Base-by-base conservation (phyloP, 2,113 vertebrate genomes). In the Scophthalmus maximus region DNA sequence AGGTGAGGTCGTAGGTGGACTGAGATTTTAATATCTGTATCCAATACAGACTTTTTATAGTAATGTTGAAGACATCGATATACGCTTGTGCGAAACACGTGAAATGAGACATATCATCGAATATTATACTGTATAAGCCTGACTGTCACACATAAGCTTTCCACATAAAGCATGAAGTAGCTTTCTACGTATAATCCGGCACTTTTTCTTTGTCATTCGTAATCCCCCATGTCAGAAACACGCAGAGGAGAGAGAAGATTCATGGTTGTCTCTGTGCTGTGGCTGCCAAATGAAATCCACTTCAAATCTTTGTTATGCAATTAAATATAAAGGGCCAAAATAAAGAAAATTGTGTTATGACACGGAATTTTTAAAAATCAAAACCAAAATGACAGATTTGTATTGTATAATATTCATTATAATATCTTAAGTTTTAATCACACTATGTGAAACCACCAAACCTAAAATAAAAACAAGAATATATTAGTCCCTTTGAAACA, bases 161-260 rank as follows among this genome's bases (percentile, higher is more conserved):
- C 23, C 40, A 56, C 25, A 30, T 42, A 6, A 12, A 56, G 38
- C 20, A 40, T 26, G 20, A 40, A 9, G 2, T n/a, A 51, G 23
- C 17, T 20, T 55, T n/a, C 17, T 74, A 12, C 4, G 23, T 30
- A 27, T 14, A 34, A 61, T 53, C 9, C 38, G 30, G 20, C 17
- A 4, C 11, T 68, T 61, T 51, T 58, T 22, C 23, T 36, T 49
- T 42, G 18, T 27, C 67, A 18, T 49, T 57, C 10, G 22, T 68
- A 69, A 81, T 81, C 60, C 57, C 23, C 27, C 4, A 1, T 76
- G 66, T 78, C 72, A 76, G 23, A 40, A 49, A 20, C 61, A 50
- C 58, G 64, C 56, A 30, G 40, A 57, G 68, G 42, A 65, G n/a
- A 53, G 49, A 51, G 10, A 61, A 66, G 78, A 83, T 61, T 69